Conservation (phyloP, 2,888 invertebrate species). For the Ptilodon capucinus region DNA sequence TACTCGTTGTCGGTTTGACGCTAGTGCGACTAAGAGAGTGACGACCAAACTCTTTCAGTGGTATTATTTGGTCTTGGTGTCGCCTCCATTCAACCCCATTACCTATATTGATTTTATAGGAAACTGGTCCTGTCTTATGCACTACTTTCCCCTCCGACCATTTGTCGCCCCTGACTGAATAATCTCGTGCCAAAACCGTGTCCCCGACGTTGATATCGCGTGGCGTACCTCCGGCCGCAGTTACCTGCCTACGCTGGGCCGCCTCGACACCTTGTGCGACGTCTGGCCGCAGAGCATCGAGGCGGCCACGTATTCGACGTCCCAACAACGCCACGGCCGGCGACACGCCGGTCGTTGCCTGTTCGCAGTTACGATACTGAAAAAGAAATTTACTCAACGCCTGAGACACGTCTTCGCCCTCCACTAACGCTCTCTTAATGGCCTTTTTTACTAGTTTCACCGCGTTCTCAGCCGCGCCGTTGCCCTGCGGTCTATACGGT, state of each 20-base stretch:
- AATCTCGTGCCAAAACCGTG: too few relatives aligned
- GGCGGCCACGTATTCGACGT: constrained; percentile 17
- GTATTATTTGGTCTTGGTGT: constrained; percentile 6
- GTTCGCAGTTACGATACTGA: constrained; percentile 9
- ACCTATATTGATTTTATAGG: constrained; percentile 5
- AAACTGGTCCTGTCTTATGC: constrained; percentile 5
- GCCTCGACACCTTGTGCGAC: neutral
- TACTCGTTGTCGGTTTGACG: too few relatives aligned
- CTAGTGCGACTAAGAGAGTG: too few relatives aligned
- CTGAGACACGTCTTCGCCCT: neutral
- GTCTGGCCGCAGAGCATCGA: constrained; percentile 5
- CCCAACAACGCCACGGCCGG: constrained; percentile 3
- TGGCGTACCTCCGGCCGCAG: neutral
- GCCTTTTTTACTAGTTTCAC: neutral
- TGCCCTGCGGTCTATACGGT: neutral
- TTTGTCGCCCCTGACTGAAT: neutral
- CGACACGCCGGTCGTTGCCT: constrained; percentile 6
- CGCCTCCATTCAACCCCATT: constrained; percentile 1
- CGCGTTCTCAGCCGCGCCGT: neutral
- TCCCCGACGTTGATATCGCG: too few relatives aligned
- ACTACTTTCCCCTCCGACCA: constrained; percentile 5
- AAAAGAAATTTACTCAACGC: constrained; percentile 1
- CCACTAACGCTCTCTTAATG: neutral
- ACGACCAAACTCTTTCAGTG: neutral
- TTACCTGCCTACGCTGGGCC: neutral